Conservation (phyloP, 2,113 vertebrate genomes). For the Peucedramus taeniatus region DNA sequence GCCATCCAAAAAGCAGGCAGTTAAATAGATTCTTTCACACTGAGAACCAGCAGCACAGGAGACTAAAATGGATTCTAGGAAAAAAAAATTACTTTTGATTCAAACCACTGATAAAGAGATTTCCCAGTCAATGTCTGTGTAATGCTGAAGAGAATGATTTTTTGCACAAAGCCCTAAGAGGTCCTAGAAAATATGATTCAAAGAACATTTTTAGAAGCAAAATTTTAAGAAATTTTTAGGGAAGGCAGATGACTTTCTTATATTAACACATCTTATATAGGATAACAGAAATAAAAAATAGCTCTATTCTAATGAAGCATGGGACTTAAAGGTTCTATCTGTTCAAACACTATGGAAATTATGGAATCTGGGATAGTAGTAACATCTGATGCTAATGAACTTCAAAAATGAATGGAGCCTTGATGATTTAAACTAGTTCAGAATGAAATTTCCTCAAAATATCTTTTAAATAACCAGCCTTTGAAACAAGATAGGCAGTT, state of each 20-base stretch:
- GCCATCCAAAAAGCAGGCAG: constrained; percentile 1
- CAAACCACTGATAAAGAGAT: constrained; percentile 26
- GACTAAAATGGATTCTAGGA: constrained; percentile 31
- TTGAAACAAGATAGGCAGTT: background rate
- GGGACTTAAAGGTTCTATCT: background rate
- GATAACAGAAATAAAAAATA: background rate
- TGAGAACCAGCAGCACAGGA: constrained; percentile 1
- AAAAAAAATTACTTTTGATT: constrained; percentile 6
- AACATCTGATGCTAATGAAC: background rate
- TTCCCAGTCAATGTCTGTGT: background rate
- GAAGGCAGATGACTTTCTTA: background rate
- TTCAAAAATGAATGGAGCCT: background rate
- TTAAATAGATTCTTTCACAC: constrained; percentile 53
- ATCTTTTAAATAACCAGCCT: background rate
- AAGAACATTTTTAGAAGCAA: background rate
- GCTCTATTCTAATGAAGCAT: background rate
- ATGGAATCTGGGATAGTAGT: background rate
- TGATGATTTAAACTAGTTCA: background rate
- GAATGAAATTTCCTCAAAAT: background rate
- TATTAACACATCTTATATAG: background rate
- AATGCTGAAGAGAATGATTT: background rate
- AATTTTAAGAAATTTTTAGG: background rate
- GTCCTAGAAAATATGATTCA: background rate
- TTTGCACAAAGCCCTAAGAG: background rate
- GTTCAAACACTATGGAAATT: background rate